A percentile compares a stretch with the other conserved stretches of the same genome.
Conservation (phyloP, 2,888 invertebrate species). For the Ornithoptera alexandrae region DNA sequence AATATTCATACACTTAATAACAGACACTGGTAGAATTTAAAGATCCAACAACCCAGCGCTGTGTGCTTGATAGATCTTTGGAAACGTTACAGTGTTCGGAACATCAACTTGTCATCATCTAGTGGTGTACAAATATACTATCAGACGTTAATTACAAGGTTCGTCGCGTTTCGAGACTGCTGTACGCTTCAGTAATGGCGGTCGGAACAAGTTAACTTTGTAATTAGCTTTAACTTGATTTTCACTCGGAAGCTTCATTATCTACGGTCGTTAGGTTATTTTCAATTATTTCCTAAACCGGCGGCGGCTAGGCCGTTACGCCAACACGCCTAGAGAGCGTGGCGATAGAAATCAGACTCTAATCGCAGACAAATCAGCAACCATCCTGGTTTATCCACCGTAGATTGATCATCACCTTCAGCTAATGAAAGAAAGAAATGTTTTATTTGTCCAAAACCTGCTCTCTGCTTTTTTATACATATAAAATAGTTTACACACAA, state of each 20-base stretch:
- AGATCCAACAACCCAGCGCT: not conserved
- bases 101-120: not conserved
- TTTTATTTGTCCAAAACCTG: too few species aligned
- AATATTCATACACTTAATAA: too few species aligned
- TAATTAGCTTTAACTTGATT: conserved; percentile 3
- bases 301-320: conserved; percentile 3
- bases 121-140: not conserved
- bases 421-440: not conserved
- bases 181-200: not conserved
- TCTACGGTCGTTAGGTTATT: conserved; percentile 6
- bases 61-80: not conserved
- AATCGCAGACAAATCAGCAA: conserved; percentile 21
- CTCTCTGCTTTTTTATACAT: too few species aligned
- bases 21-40: too few species aligned
- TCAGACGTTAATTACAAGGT: conserved; percentile 1
- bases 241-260: conserved; percentile 4
- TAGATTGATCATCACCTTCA: conserved; percentile 9
- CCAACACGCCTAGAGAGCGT: conserved; percentile 32
- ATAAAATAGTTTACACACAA: too few species aligned
- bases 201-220: not conserved
- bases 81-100: not conserved
- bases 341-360: conserved; percentile 26
- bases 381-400: conserved; percentile 19
- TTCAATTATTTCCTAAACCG: conserved; percentile 15
- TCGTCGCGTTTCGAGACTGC: not conserved